phyloP scores from a whole-genome alignment of 1,140 invertebrate genomes.

The Euwallacea fornicatus region DNA sequence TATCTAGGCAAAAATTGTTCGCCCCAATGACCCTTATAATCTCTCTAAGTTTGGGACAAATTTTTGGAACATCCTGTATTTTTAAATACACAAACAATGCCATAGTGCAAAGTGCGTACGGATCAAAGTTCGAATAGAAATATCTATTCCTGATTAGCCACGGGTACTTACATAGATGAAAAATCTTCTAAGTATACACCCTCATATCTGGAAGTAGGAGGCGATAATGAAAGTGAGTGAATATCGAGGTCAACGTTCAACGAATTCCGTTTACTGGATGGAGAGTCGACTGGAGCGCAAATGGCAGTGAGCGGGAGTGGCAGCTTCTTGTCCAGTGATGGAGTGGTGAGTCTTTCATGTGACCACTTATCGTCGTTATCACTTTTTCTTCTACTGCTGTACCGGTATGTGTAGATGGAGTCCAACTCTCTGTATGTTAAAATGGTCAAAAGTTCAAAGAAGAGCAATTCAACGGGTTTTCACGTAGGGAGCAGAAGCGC shows the following conservation, averaged over 20 bases:
- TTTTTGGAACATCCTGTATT: too few relatives aligned
- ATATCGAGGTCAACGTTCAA: slow-evolving; percentile 31
- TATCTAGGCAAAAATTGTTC: too few relatives aligned
- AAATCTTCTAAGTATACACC: slow-evolving; percentile 34
- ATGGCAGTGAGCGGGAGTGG: slow-evolving; percentile 3
- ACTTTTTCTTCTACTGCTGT: slow-evolving; percentile 26
- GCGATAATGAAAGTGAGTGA: slow-evolving; percentile 43
- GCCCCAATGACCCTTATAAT: too few relatives aligned
- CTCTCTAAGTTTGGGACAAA: too few relatives aligned
- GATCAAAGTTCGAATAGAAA: too few relatives aligned
- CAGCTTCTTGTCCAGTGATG: slow-evolving; percentile 15
- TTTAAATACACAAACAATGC: too few relatives aligned
- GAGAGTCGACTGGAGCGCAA: slow-evolving; percentile 14
- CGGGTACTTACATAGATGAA: slow-evolving; percentile 38
- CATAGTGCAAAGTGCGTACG: too few relatives aligned
- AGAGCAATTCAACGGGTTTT: too few relatives aligned
- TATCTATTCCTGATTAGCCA: too few relatives aligned
- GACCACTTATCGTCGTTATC: slow-evolving; percentile 26
- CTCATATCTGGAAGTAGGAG: slow-evolving; percentile 32
- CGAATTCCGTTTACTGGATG: slow-evolving; percentile 24
- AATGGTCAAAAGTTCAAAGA: too few relatives aligned
- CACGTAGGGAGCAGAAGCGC: too few relatives aligned
- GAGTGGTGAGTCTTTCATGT: slow-evolving; percentile 26
- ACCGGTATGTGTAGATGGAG: slow-evolving; percentile 14
- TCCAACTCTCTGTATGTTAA: neutral